These are phyloP conservation scores for Dicyrtoma fusca DNA, from an alignment of 2,888 invertebrate species.

Conservation along the genomic window DNA sequence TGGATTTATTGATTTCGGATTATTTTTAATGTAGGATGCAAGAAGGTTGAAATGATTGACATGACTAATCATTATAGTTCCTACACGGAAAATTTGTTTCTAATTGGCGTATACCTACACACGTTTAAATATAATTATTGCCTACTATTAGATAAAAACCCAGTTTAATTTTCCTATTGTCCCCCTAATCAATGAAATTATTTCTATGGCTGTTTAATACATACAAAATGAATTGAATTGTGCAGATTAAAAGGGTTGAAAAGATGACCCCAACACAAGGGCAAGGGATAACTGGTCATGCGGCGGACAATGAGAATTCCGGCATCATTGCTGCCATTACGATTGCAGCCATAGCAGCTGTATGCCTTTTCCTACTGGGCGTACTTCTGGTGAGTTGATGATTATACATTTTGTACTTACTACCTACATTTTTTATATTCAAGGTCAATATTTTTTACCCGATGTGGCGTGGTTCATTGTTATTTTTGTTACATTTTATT, in stretches of 20 bases:
- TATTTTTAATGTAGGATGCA: no score
- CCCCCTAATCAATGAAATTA: no score
- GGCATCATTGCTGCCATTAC: conserved; percentile 80
- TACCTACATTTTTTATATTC: not conserved
- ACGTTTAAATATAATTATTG: no score
- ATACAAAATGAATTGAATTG: not conserved
- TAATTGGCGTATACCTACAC: no score
- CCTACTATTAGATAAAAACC: no score
- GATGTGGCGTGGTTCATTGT: no score
- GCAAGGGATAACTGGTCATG: conserved; percentile 41
- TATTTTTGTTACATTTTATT: not conserved
- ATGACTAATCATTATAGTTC: no score
- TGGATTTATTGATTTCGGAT: no score
- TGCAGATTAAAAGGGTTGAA: conserved; percentile 54
- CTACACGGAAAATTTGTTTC: no score
- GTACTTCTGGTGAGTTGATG: conserved; percentile 70
- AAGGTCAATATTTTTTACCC: not conserved
- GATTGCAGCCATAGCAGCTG: conserved; percentile 77
- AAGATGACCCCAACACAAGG: conserved; percentile 51
- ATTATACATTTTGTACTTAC: not conserved
- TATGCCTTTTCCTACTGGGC: conserved; percentile 76
- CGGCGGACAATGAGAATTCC: conserved; percentile 58
- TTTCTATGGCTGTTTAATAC: no score
- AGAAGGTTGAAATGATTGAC: no score
- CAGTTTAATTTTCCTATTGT: no score